Percentiles rank a stretch among this genome's conserved stretches.
These are phyloP conservation scores for Drosophila sproati DNA, from an alignment of 1,140 invertebrate genomes.

Conservation along the genomic window DNA sequence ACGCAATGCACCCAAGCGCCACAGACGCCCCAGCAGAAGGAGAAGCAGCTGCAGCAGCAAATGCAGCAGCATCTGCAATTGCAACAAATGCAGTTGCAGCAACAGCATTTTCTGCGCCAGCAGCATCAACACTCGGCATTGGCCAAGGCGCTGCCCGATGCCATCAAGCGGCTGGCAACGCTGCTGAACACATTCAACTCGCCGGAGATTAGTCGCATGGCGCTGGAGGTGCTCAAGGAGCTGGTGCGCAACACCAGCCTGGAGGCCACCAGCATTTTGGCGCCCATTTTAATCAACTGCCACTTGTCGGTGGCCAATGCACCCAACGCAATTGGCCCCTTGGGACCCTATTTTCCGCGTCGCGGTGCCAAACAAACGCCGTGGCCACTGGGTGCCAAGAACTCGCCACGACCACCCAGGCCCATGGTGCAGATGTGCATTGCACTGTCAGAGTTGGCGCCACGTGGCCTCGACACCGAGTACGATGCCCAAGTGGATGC, in stretches of 20 bases:
- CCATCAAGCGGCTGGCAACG: slow-evolving; percentile 92
- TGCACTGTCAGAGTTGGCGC: slow-evolving; percentile 88
- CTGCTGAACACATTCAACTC: slow-evolving; percentile 96
- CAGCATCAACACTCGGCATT: slow-evolving; percentile 74
- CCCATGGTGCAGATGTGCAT: slow-evolving; percentile 96
- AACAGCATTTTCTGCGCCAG: slow-evolving; percentile 74
- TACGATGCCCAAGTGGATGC: slow-evolving; percentile 91
- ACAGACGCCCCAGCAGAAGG: slow-evolving; percentile 70
- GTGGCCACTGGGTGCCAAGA: slow-evolving; percentile 75
- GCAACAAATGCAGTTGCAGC: slow-evolving; percentile 79
- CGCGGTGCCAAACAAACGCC: slow-evolving; percentile 72
- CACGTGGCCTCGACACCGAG: slow-evolving; percentile 90
- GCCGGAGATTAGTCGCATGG: slow-evolving; percentile 91
- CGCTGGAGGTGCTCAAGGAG: slow-evolving; percentile 93
- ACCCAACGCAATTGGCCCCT: slow-evolving; percentile 87
- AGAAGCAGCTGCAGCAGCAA: slow-evolving; percentile 71
- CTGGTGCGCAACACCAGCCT: slow-evolving; percentile 92
- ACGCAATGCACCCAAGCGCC: slow-evolving; percentile 61
- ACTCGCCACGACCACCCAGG: slow-evolving; percentile 88
- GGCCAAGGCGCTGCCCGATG: slow-evolving; percentile 93
- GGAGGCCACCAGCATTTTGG: slow-evolving; percentile 92
- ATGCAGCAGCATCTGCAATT: slow-evolving; percentile 73
- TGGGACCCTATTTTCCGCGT: slow-evolving; percentile 82
- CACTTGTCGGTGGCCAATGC: slow-evolving; percentile 92
- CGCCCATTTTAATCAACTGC: slow-evolving; percentile 93